These are phyloP conservation scores for Gracilinanus agilis DNA, from an alignment of 2,113 vertebrate species.

Conservation along the genomic window DNA sequence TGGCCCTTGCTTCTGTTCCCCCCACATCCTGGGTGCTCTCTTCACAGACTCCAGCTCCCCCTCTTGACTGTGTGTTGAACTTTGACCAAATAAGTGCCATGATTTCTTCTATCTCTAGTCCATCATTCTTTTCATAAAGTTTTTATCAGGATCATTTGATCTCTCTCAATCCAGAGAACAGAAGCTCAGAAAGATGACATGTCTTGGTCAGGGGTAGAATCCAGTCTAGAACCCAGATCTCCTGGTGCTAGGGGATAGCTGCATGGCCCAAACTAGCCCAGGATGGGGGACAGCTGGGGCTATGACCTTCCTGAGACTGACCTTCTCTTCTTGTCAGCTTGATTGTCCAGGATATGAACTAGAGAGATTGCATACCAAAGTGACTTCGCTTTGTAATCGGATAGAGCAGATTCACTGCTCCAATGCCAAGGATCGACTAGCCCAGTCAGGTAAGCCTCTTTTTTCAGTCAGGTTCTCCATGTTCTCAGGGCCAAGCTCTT, in stretches of 20 bases:
- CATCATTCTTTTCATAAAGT: background rate
- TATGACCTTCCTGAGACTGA: background rate
- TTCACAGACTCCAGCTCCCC: background rate
- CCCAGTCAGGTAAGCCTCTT: conserved; percentile 91
- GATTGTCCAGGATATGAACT: conserved; percentile 91
- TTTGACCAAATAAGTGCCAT: background rate
- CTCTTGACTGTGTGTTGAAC: background rate
- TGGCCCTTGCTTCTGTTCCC: background rate
- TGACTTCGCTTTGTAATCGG: conserved; percentile 92
- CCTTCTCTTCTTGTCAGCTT: conserved; percentile 81
- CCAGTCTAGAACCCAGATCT: background rate
- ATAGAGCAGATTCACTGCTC: conserved; percentile 93
- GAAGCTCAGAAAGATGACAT: background rate
- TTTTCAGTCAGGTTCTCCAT: background rate
- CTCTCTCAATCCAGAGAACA: background rate
- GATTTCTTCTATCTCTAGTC: background rate
- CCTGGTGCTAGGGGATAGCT: background rate
- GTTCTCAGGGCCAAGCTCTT: background rate
- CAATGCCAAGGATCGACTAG: conserved; percentile 91
- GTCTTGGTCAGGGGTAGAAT: background rate
- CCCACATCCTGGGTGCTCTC: background rate
- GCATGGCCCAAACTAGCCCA: background rate
- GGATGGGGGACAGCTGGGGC: background rate
- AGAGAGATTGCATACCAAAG: conserved; percentile 91
- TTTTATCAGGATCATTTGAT: background rate